phyloP scores from a whole-genome alignment of 2,888 invertebrate genomes.

The Phalera bucephala region DNA sequence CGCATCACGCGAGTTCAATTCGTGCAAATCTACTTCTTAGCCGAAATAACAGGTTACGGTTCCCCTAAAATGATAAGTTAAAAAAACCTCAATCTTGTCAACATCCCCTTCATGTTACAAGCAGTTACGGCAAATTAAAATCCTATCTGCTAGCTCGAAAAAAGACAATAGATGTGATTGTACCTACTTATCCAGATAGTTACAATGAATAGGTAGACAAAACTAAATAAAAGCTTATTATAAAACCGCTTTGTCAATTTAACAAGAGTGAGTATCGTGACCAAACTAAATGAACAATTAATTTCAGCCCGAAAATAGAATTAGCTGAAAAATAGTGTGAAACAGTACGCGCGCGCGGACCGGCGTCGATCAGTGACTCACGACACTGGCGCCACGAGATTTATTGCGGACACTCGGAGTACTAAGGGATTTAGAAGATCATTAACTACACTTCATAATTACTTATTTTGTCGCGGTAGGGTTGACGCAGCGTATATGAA shows the following conservation, averaged over 20 bases:
- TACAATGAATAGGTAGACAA: not conserved
- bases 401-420: constrained; percentile 53
- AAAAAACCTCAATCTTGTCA: too few relatives aligned
- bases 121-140: too few relatives aligned
- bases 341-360: constrained; percentile 36
- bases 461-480: constrained; percentile 26
- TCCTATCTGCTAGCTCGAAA: too few relatives aligned
- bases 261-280: constrained; percentile 1
- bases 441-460: constrained; percentile 34
- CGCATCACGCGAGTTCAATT: too few relatives aligned
- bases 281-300: constrained; percentile 26
- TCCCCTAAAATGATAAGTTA: too few relatives aligned
- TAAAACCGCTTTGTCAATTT: not conserved
- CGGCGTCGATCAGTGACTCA: constrained; percentile 57
- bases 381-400: constrained; percentile 67
- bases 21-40: too few relatives aligned
- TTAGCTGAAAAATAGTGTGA: constrained; percentile 33
- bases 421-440: constrained; percentile 45
- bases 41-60: too few relatives aligned
- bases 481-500: constrained; percentile 3
- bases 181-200: too few relatives aligned
- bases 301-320: constrained; percentile 41
- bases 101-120: too few relatives aligned
- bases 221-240: not conserved
- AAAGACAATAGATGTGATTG: too few relatives aligned